Base-by-base conservation (phyloP, 2,888 invertebrate species). In the Harpagoxenus sublaevis region DNA sequence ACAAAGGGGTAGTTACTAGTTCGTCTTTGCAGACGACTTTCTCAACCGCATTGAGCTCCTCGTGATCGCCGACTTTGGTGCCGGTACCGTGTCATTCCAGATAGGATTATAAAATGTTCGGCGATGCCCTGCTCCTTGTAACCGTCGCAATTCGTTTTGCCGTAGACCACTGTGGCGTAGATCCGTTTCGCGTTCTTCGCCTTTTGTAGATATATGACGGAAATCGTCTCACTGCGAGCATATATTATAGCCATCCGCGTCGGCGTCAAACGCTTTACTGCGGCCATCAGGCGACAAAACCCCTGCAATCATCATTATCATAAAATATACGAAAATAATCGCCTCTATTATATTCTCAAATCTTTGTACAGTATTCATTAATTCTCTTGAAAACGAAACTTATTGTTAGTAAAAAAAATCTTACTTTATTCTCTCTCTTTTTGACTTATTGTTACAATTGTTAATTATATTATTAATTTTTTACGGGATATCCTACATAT, bases 221-320 rank as follows among this genome's bases (percentile, higher is more conserved):
- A 96, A 3, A 98, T 95, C 0, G 97, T 97, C 94, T 98, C 98
- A 18, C 98, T 97, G n/a, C 98, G 96, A 0, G 97, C 97, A n/a
- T n/a, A n/a, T n/a, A n/a, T n/a, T n/a, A 92, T 98, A 98, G 0
- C 98, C 98, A 91, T 97, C 96, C 28, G 97, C 98, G 73, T 96
- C 96, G 87, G 97, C 97, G 95, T 99, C 99, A 94, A 99, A 99
- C 62, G 98, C 97, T 93, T 98, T 98, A 95, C 99, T 99, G 71
- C 96, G 96, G 0, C 99, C 99, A 87, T 99, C 98, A 0, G 96
- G 95, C 2, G 99, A 97, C 5, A 99, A 95, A 92, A 98, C 97
- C 83, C 97, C 97, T 94, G 35, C 23, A 51, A 73, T 42, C 9
- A 83, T 75, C 3, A 39, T 18, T 35, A 42, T 18, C 2, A 39